These are phyloP conservation scores for Heliconius nattereri DNA, from an alignment of 1,140 invertebrate species.

Conservation along the genomic window DNA sequence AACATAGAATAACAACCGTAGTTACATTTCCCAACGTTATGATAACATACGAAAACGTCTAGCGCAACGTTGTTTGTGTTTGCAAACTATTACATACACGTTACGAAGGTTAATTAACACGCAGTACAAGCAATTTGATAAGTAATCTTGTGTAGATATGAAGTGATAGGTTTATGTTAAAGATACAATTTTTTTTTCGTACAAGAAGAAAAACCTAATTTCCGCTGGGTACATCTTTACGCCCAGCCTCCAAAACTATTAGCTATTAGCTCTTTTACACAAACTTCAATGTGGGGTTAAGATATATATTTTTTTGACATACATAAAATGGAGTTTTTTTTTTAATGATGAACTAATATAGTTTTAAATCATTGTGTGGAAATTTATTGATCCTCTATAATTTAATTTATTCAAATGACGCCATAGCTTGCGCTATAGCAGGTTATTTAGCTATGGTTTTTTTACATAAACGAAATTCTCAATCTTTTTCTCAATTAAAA, in stretches of 20 bases:
- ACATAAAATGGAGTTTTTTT: too few relatives aligned
- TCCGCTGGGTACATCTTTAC: background rate
- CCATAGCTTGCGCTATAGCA: too few relatives aligned
- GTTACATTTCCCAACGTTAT: background rate
- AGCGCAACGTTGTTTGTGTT: background rate
- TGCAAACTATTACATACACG: background rate
- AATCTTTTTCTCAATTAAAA: too few relatives aligned
- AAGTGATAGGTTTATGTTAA: background rate
- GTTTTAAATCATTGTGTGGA: too few relatives aligned
- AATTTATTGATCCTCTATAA: too few relatives aligned
- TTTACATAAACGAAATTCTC: too few relatives aligned
- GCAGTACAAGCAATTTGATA: background rate
- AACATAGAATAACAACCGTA: constrained; percentile 7
- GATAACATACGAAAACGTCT: background rate
- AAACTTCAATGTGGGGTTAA: background rate
- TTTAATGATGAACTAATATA: too few relatives aligned
- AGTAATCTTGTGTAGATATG: background rate
- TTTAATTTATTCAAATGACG: too few relatives aligned
- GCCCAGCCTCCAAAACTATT: background rate
- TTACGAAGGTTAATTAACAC: background rate
- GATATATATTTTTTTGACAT: too few relatives aligned
- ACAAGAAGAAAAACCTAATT: background rate
- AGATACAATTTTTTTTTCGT: background rate
- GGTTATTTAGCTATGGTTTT: too few relatives aligned
- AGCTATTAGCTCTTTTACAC: background rate